phyloP scores from a whole-genome alignment of 2,113 vertebrate genomes.

The Lamprotornis superbus region DNA sequence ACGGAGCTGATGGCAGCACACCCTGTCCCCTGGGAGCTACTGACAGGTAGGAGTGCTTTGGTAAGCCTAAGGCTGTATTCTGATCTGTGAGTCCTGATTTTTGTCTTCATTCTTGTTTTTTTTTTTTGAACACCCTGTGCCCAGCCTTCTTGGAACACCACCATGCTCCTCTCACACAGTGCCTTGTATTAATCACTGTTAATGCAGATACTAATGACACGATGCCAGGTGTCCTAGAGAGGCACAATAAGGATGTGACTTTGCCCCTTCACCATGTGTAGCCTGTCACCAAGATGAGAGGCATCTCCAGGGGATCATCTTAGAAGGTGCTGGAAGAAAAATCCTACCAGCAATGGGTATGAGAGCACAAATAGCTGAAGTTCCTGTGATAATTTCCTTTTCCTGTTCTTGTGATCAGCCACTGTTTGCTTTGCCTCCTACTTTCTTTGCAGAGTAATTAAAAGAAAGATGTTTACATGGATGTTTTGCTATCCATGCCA shows the following conservation, averaged over 20 bases:
- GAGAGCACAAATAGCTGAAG: not conserved
- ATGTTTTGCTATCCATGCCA: conserved; percentile 1
- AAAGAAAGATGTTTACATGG: conserved; percentile 41
- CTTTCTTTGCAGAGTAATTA: not conserved
- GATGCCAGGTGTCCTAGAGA: not conserved
- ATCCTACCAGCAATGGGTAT: too few species aligned
- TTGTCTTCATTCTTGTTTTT: not conserved
- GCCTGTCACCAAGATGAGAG: not conserved
- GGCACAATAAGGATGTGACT: not conserved
- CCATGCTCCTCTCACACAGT: accelerated
- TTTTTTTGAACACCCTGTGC: not conserved
- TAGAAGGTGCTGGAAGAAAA: not conserved
- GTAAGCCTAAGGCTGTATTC: not conserved
- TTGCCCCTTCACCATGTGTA: not conserved
- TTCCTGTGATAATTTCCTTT: not conserved
- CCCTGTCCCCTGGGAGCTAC: not conserved
- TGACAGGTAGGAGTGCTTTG: not conserved
- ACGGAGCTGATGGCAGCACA: not conserved
- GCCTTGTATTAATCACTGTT: not conserved
- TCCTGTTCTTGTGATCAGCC: not conserved
- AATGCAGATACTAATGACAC: not conserved
- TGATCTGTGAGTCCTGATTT: not conserved
- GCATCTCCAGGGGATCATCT: not conserved
- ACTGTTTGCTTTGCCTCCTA: not conserved
- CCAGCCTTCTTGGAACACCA: not conserved